These are phyloP conservation scores for Pharmacophagus antenor DNA, from an alignment of 2,888 invertebrate species.

Conservation along the genomic window DNA sequence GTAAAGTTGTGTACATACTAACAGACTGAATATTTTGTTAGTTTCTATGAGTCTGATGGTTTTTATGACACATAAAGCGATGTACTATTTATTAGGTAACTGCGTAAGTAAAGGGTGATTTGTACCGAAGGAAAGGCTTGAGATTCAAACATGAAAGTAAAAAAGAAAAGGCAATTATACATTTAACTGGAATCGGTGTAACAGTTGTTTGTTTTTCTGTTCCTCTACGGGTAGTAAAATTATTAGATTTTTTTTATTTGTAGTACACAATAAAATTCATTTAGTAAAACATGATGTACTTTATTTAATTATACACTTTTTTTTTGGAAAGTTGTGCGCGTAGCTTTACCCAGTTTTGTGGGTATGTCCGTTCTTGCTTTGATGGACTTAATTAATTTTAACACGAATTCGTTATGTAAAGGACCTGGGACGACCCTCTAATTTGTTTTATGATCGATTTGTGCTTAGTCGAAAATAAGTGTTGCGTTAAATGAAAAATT, in stretches of 20 bases:
- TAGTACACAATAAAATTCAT: neutral
- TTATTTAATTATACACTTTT: no score
- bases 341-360: constrained; percentile 8
- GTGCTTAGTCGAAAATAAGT: constrained; percentile 40
- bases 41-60: no score
- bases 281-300: neutral
- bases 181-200: no score
- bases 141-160: no score
- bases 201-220: neutral
- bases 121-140: no score
- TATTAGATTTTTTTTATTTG: neutral
- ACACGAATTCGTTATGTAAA: constrained; percentile 51
- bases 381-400: constrained; percentile 58
- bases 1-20: constrained; percentile 13
- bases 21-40: no score
- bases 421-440: constrained; percentile 41
- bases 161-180: no score
- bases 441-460: constrained; percentile 52
- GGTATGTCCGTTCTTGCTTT: constrained; percentile 38
- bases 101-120: no score
- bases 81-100: no score
- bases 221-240: neutral
- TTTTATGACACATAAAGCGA: no score
- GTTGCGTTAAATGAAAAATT: constrained; percentile 35
- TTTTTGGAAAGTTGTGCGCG: constrained; percentile 8